Conservation (phyloP, 2,888 invertebrate species). For the Leucophora obtusa region DNA sequence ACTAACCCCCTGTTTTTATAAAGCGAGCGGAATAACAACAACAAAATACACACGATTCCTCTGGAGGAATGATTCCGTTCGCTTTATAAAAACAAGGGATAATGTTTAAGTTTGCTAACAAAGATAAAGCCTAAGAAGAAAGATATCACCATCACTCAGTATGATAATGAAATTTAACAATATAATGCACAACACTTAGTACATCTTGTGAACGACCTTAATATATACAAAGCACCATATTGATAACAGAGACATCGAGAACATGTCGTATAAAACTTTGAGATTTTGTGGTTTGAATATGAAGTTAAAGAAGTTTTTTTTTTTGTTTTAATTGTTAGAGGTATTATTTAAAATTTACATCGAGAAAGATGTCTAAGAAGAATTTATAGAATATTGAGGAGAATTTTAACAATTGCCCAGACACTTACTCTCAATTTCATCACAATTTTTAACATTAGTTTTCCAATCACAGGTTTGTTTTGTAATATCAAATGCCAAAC, state of each 20-base stretch:
- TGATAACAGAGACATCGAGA: conserved; percentile 25
- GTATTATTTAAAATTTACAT: background rate
- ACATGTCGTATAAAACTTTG: conserved; percentile 12
- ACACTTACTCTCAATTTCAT: conserved; percentile 96
- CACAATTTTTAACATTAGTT: conserved; percentile 97
- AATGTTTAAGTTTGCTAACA: no score
- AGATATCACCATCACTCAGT: no score
- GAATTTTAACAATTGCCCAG: conserved; percentile 67
- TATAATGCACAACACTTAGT: no score
- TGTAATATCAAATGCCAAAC: conserved; percentile 95
- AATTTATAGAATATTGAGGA: conserved; percentile 7
- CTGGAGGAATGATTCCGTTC: no score
- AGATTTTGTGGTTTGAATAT: conserved; percentile 1
- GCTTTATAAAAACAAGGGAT: no score
- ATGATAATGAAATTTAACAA: no score
- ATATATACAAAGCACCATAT: conserved; percentile 41
- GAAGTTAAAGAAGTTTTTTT: conserved; percentile 11
- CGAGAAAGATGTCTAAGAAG: conserved; percentile 2
- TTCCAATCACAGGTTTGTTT: conserved; percentile 98
- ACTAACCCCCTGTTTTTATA: no score
- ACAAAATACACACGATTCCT: no score
- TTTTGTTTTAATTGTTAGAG: conserved; percentile 3
- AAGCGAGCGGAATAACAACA: no score
- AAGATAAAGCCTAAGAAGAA: no score
- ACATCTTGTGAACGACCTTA: no score